Base-by-base conservation (phyloP, 2,113 vertebrate genomes). In the Orycteropus afer region DNA sequence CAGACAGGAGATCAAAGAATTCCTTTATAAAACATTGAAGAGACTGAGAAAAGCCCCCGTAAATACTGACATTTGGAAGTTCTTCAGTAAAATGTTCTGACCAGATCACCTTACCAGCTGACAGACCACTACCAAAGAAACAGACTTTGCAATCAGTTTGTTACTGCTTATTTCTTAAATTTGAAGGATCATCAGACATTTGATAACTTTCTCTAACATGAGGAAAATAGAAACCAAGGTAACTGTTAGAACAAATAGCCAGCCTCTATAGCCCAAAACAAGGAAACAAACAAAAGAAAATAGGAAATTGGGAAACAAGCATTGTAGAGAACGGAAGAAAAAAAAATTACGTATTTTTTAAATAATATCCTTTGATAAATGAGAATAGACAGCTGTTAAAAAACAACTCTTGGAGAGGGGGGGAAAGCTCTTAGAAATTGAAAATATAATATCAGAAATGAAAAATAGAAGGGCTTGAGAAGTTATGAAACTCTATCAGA, bases 381-480 rank as follows among this genome's bases (percentile, higher is more conserved):
- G 37, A 91, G 57, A 89, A 45, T 5, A 89, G 15, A 40, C 57
- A 69, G 14, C 49, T 88, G 1, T 69, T 86, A 65, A 78, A 93
- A 42, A 89, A 49, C 53, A 27, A 49, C 14, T 67, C 34, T 20
- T 53, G 77, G 7, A 14, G 51, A 14, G 55, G 45, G 42, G 55
- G 27, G 65, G 55, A 79, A 49, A 5, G 47, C 71, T 45, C 47
- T 42, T 85, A 78, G 63, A 65, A 94, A 79, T 89, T 55, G 78
- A 88, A 96, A 93, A 61, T 45, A 42, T 20, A 14, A 73, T 47
- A 57, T 37, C 7, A 53, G 76, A 86, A 94, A 84, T 80, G 53
- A 77, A 88, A 67, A 89, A 4, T 84, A n/a, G 59, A 85, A 73
- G 47, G 61, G 7, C 55, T 59, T 53, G 47, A 83, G 65, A 25